Base-by-base conservation (phyloP, 92 coral and sea anemone species). In the Porites divaricata region DNA sequence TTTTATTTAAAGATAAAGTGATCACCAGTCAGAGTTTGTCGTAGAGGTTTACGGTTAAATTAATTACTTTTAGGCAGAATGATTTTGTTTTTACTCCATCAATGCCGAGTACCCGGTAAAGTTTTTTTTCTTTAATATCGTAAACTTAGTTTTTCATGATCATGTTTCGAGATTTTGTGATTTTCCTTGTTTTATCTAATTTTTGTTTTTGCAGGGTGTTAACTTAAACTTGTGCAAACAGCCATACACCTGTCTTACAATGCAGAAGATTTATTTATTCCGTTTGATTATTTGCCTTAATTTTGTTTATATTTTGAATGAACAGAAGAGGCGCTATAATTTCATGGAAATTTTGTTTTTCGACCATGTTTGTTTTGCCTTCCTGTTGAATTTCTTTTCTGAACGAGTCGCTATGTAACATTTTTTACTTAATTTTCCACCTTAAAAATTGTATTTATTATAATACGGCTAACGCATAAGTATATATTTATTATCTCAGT, bases 1-100 rank as follows among this genome's bases (percentile, higher is more conserved):
- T 63, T 76, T 75, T 66, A 53, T 84, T 84, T 84, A 76, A 84
- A 67, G 59, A 22, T 75, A 53, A 48, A 9, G 57, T 15, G 81
- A 67, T 67, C 68, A 54, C 20, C 64, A 21, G 45, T 6, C 45
- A 0, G 3, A 24, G 14, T 23, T 17, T 13, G 35, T 28, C 66
- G 53, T 28, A 52, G 24, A 53, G 51, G 76, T 35, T 69, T 41
- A 28, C 63, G 1, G 25, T 78, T 26, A 54, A 80, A 68, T 69
- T 78, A 17, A 78, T 78, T 50, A 78, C 10, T 49, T 25, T 24
- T 59, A 28, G 63, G 76, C 51, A 68, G 15, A 64, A 50, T 78
- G 23, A 78, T 78, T 63, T 48, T 63, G 28, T 45, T 61, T 65
- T 7, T 48, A 8, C 26, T 50, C 73, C 21, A 41, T 11, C 51